Evolutionary conservation across 2,888 invertebrate genomes (phyloP).

Genomic region (Acanthosepion esculentum): DNA sequence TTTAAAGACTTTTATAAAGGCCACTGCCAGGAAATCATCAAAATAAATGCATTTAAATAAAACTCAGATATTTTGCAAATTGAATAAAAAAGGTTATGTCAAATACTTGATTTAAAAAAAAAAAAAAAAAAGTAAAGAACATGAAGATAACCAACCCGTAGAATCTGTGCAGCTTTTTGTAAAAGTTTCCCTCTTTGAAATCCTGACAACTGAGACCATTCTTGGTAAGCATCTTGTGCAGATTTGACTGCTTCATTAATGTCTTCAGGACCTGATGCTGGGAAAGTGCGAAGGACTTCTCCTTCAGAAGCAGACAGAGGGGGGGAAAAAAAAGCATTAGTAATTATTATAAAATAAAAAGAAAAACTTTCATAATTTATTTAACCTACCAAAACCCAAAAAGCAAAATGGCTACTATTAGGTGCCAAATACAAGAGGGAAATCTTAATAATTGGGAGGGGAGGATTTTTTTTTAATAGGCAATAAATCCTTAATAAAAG

Average conservation of each 20-base stretch:
- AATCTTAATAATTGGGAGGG: too few relatives aligned
- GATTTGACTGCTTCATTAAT: slow-evolving; percentile 74
- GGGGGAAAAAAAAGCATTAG: not conserved
- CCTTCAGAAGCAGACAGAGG: slow-evolving; percentile 57
- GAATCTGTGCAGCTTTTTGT: slow-evolving; percentile 71
- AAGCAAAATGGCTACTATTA: too few relatives aligned
- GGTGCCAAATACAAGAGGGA: too few relatives aligned
- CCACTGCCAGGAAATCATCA: not conserved
- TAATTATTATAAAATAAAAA: not conserved
- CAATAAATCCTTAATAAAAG: too few relatives aligned
- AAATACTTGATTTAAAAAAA: not conserved
- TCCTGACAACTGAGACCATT: slow-evolving; percentile 75
- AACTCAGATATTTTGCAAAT: not conserved
- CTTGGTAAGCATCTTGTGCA: slow-evolving; percentile 73
- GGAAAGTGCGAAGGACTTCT: slow-evolving; percentile 59
- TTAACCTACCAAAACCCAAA: too few relatives aligned
- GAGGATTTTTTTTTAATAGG: too few relatives aligned
- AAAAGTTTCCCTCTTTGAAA: slow-evolving; percentile 76
- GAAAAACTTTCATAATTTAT: not conserved
- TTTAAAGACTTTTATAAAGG: too few relatives aligned
- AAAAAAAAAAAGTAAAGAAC: not conserved
- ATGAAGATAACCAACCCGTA: slow-evolving; percentile 67
- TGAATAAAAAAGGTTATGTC: not conserved
- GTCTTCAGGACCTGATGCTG: slow-evolving; percentile 68
- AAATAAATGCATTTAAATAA: not conserved